phyloP scores from a whole-genome alignment of 2,113 vertebrate species.

The Anguilla rostrata region DNA sequence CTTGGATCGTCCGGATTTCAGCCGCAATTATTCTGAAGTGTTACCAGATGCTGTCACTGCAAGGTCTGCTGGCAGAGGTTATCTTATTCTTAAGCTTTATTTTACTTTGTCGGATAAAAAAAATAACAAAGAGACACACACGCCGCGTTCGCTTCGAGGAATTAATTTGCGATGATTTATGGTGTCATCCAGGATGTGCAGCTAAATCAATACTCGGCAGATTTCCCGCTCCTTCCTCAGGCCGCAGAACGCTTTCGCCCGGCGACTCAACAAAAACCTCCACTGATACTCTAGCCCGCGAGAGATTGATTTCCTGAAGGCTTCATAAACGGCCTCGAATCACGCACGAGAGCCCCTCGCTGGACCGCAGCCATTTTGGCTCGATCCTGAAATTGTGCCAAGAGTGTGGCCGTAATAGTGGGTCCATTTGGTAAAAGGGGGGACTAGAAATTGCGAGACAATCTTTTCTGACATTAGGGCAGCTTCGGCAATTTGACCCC shows the following conservation, averaged over 20 bases:
- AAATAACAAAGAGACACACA: constrained; percentile 23
- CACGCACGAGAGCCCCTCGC: not conserved
- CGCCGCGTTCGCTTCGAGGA: constrained; percentile 4
- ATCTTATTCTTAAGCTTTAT: constrained; percentile 38
- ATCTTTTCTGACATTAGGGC: constrained; percentile 22
- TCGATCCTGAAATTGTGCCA: constrained; percentile 27
- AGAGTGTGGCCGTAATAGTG: not conserved
- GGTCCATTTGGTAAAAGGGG: not conserved
- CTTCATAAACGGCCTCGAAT: constrained; percentile 22
- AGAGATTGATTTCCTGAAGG: constrained; percentile 15
- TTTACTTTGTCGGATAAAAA: constrained; percentile 32
- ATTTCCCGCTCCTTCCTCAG: not conserved
- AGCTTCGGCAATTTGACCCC: constrained; percentile 5
- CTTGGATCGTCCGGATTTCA: constrained; percentile 56
- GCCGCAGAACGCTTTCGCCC: not conserved
- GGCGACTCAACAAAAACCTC: constrained; percentile 1
- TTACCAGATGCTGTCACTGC: constrained; percentile 57
- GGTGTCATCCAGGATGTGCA: constrained; percentile 15
- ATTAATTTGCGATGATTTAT: constrained; percentile 20
- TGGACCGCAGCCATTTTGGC: constrained; percentile 24
- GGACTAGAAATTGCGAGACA: not conserved
- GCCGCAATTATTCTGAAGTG: constrained; percentile 60
- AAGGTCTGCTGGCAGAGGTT: constrained; percentile 45
- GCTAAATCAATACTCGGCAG: not conserved
- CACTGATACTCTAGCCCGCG: constrained; percentile 15